phyloP scores from a whole-genome alignment of 2,888 invertebrate genomes.

The Mantis religiosa region DNA sequence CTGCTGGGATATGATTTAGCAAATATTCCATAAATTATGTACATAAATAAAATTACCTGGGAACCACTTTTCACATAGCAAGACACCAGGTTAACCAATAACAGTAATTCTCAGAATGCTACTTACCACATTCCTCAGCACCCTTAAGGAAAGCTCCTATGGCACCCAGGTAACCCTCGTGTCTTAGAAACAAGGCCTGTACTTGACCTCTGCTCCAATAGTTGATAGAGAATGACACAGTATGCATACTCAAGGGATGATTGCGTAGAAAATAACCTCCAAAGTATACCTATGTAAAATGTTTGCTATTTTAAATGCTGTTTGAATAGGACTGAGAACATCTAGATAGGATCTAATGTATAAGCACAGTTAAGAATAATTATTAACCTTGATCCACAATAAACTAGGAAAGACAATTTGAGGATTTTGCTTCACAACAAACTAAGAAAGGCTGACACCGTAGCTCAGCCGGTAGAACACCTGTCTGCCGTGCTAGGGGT shows the following conservation, averaged over 20 bases:
- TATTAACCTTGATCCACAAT: too few species aligned
- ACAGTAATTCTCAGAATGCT: neutral
- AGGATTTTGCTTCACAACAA: too few species aligned
- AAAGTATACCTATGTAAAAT: conserved; percentile 54
- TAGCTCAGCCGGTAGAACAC: too few species aligned
- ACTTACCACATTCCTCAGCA: conserved; percentile 53
- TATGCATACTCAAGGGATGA: conserved; percentile 66
- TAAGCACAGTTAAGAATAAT: too few species aligned
- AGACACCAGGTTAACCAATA: too few species aligned
- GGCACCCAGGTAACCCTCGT: conserved; percentile 67
- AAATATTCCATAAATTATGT: too few species aligned
- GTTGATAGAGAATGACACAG: conserved; percentile 61
- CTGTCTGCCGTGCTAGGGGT: too few species aligned
- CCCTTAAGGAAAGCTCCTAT: conserved; percentile 66
- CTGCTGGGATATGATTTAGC: too few species aligned
- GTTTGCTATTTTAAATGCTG: neutral
- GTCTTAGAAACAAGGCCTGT: conserved; percentile 61
- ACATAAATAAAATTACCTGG: too few species aligned
- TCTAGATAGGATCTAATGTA: neutral
- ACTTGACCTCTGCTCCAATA: conserved; percentile 65
- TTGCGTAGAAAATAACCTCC: conserved; percentile 67
- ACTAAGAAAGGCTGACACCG: too few species aligned
- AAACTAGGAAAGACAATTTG: too few species aligned
- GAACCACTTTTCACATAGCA: too few species aligned
- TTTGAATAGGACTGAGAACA: neutral